These are phyloP conservation scores for Himalopsyche anomala DNA, from an alignment of 2,888 invertebrate species.

Conservation along the genomic window DNA sequence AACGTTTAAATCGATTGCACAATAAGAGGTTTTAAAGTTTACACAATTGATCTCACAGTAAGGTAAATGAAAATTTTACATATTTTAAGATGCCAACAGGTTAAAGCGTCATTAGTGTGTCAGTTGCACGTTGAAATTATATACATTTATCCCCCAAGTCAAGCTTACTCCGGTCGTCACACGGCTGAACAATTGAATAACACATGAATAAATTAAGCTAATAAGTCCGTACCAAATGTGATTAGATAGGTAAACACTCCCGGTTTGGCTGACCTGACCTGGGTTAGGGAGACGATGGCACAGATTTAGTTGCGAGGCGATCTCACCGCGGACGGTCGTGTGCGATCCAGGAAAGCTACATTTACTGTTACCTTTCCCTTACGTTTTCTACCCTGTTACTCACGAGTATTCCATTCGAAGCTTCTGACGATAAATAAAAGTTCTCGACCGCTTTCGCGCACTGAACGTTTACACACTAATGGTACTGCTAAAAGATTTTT, in stretches of 20 bases:
- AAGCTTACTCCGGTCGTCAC: slow-evolving; percentile 23
- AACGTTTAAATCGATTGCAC: no score
- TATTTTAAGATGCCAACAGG: not conserved
- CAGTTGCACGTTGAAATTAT: slow-evolving; percentile 46
- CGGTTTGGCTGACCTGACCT: slow-evolving; percentile 71
- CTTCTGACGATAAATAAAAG: not conserved
- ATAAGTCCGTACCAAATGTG: slow-evolving; percentile 62
- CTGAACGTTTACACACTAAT: not conserved
- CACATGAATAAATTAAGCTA: slow-evolving; percentile 65
- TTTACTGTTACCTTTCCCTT: slow-evolving; percentile 49
- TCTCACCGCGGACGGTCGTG: slow-evolving; percentile 69
- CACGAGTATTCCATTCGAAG: slow-evolving; percentile 19
- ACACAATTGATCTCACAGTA: no score
- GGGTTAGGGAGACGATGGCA: slow-evolving; percentile 71
- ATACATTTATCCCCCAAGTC: slow-evolving; percentile 42
- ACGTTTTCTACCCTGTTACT: slow-evolving; percentile 31
- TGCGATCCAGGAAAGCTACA: slow-evolving; percentile 24
- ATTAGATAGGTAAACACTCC: slow-evolving; percentile 62
- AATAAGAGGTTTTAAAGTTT: no score
- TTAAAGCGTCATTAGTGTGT: not conserved
- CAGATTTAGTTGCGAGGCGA: slow-evolving; percentile 77
- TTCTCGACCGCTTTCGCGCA: not conserved
- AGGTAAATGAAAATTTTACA: no score
- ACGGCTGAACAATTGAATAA: slow-evolving; percentile 60
- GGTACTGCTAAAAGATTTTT: slow-evolving; percentile 9